Evolutionary conservation across 2,797 vertebrate genomes (phyloP), one percentile per base, ranked within the genome.

Genomic region (Philypnodon macrostomus): DNA sequence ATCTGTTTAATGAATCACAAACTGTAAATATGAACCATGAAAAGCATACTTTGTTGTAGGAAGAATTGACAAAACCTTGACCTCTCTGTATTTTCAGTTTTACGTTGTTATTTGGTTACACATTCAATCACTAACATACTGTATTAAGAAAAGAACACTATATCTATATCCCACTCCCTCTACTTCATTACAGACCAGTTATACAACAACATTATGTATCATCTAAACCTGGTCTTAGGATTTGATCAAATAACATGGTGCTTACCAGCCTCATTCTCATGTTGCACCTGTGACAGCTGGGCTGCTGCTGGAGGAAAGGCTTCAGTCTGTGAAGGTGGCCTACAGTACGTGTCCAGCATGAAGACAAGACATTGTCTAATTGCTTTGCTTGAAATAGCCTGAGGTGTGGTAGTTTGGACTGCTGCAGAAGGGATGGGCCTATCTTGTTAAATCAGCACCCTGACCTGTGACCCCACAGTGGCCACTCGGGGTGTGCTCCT

Each of bases 391-490:
- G 57, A 84, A 69, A 80, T 67, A 76, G 73, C 63, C 64, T 44
- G 44, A 70, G 63, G 65, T 54, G 34, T 58, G 51, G 17, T 14
- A 37, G 51, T 9, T 5, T 21, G 33, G 40, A 40, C 39, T 9
- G 40, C 18, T 47, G 54, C n/a, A 17, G 39, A 60, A 69, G 53
- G 62, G 67, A 79, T 58, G 39, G 50, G 65, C 70, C 64, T 60
- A 51, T 77, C 67, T 48, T 53, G 60, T 83, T 81, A 77, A 85
- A 85, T 83, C 71, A 75, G 29, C 54, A 74, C 77, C 75, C 53
- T 83, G 83, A 86, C 80, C 86, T 83, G 50, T 83, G 74, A 14
- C 73, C 78, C 51, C 60, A 18, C 59, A 58, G 67, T 72, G 75
- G 67, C 72, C 70, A 72, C 53, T 59, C 41, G 21, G 49, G 58